These are phyloP conservation scores for Silurus asotus DNA, from an alignment of 2,113 vertebrate species.

Conservation along the genomic window DNA sequence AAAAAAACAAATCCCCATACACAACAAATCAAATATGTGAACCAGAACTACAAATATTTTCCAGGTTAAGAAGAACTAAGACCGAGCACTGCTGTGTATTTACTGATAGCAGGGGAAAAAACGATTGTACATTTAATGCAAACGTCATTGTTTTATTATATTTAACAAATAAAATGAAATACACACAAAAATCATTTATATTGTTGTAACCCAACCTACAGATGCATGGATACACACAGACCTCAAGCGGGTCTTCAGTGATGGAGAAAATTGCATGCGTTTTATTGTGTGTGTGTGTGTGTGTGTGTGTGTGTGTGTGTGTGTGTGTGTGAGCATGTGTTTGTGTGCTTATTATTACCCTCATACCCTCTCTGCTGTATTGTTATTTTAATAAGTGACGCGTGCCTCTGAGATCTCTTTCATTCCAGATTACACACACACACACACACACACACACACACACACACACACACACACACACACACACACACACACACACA, in stretches of 20 bases:
- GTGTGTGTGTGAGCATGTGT: background rate
- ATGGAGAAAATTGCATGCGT: background rate
- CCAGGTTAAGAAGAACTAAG: background rate
- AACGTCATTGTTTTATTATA: background rate
- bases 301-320: background rate
- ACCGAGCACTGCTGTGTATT: background rate
- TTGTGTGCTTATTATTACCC: background rate
- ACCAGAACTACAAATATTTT: background rate
- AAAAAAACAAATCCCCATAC: no score
- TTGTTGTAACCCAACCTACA: background rate
- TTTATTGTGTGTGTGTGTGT: background rate
- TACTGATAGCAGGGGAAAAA: background rate
- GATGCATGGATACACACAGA: background rate
- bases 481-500: background rate
- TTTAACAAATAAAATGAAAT: background rate
- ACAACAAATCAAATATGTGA: background rate
- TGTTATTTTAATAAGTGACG: conserved; percentile 39
- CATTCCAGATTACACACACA: background rate
- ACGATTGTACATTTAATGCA: no score
- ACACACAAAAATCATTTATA: background rate
- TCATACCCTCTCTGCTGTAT: conserved; percentile 12
- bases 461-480: background rate
- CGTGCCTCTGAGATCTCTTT: conserved; percentile 20
- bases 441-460: conserved; percentile 1
- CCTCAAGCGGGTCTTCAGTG: background rate